Conservation (phyloP, 2,113 vertebrate genomes). For the Craseonycteris thonglongyai region DNA sequence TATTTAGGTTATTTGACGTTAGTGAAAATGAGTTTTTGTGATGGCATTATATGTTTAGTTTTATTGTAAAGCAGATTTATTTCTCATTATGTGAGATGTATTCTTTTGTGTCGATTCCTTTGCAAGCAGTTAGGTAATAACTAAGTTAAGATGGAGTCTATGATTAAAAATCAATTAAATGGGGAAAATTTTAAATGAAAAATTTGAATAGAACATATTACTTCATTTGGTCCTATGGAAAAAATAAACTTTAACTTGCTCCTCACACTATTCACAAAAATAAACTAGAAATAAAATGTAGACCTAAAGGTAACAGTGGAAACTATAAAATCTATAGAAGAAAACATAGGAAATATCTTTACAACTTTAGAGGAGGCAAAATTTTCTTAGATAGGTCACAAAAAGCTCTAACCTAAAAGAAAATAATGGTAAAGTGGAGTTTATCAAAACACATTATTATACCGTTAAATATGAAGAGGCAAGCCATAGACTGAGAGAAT, state of each 20-base stretch:
- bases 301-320: neutral
- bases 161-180: slow-evolving; percentile 41
- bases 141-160: slow-evolving; percentile 28
- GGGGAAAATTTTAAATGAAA: slow-evolving; percentile 9
- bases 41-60: neutral
- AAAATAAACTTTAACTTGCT: slow-evolving; percentile 8
- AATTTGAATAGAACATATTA: slow-evolving; percentile 16
- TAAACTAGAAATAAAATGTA: slow-evolving; percentile 3
- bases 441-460: no score
- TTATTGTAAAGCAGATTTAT: neutral
- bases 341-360: neutral
- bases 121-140: neutral
- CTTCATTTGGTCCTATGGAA: neutral
- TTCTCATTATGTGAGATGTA: neutral
- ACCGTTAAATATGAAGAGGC: slow-evolving; percentile 4
- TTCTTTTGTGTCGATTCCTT: slow-evolving; percentile 39
- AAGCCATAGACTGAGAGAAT: neutral
- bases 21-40: slow-evolving; percentile 11
- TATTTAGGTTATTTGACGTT: slow-evolving; percentile 12
- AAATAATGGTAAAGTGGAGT: neutral
- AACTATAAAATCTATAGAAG: neutral
- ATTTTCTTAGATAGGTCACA: neutral
- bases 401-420: neutral
- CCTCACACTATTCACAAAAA: neutral
- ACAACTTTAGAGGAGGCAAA: neutral